Conservation (phyloP, 2,888 invertebrate species). For the Dasysyrphus tricinctus region DNA sequence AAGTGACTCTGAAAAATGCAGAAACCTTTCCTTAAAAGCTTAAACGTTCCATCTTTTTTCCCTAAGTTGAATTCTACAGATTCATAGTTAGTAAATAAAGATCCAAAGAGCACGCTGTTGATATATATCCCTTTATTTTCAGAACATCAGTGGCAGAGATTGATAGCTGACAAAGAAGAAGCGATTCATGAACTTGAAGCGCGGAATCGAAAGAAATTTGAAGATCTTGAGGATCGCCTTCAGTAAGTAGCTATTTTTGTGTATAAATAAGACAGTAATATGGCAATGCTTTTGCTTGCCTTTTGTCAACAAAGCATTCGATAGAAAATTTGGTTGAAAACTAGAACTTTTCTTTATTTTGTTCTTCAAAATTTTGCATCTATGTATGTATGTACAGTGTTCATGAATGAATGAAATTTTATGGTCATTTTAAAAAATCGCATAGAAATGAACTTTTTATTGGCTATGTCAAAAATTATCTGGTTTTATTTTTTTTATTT, state of each 20-base stretch:
- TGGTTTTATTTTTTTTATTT: slow-evolving; percentile 11
- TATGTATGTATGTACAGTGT: slow-evolving; percentile 17
- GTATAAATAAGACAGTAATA: neutral
- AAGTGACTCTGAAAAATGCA: too few species aligned
- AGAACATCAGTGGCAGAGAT: slow-evolving; percentile 85
- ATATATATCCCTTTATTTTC: slow-evolving; percentile 30
- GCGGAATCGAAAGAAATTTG: slow-evolving; percentile 84
- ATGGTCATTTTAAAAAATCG: neutral
- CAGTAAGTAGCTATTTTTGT: slow-evolving; percentile 81
- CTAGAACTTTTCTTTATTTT: neutral
- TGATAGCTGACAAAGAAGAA: slow-evolving; percentile 85
- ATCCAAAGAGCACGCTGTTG: neutral
- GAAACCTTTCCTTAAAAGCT: too few species aligned
- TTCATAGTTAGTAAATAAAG: too few species aligned
- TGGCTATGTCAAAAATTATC: slow-evolving; percentile 20
- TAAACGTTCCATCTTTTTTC: too few species aligned
- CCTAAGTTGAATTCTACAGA: too few species aligned
- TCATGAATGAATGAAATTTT: neutral
- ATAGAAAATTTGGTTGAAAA: slow-evolving; percentile 1
- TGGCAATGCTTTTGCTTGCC: slow-evolving; percentile 54
- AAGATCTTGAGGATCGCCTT: slow-evolving; percentile 83
- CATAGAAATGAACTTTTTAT: slow-evolving; percentile 36
- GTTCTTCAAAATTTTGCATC: slow-evolving; percentile 54
- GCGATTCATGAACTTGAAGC: slow-evolving; percentile 85
- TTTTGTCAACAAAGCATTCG: slow-evolving; percentile 30